Conservation (phyloP, 1,140 invertebrate species). For the Drosophila miranda region DNA sequence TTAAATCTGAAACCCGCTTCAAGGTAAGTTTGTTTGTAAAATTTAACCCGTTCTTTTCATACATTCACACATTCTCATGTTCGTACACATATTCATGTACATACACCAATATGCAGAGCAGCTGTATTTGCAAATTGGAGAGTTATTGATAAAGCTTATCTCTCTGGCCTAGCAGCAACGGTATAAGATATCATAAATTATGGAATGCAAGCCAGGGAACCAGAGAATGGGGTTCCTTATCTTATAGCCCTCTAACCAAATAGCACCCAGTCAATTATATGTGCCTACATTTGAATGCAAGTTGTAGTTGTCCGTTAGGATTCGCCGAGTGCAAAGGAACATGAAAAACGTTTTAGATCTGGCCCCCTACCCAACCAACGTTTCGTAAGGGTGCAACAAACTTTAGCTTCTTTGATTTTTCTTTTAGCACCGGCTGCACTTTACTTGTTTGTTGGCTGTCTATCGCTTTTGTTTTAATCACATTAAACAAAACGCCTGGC, state of each 20-base stretch:
- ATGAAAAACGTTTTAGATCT: conserved; percentile 2
- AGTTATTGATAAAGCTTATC: conserved; percentile 23
- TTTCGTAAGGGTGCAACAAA: conserved; percentile 54
- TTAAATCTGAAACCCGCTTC: conserved; percentile 54
- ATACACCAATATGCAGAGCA: too few species aligned
- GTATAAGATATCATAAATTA: too few species aligned
- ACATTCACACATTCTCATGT: background rate
- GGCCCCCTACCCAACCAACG: background rate
- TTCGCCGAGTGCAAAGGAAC: background rate
- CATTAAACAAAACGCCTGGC: conserved; percentile 63
- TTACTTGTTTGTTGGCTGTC: conserved; percentile 36
- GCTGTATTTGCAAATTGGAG: too few species aligned
- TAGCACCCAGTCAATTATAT: too few species aligned
- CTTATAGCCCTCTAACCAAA: background rate
- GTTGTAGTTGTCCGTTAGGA: too few species aligned
- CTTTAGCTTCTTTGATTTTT: conserved; percentile 65
- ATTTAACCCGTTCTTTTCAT: conserved; percentile 47
- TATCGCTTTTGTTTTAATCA: conserved; percentile 65
- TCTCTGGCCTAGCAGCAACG: background rate
- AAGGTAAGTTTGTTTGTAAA: conserved; percentile 72
- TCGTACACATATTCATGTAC: too few species aligned
- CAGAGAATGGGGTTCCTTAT: background rate
- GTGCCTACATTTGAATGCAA: too few species aligned
- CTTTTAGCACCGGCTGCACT: conserved; percentile 41
- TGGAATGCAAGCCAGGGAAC: too few species aligned